Conservation (phyloP, 2,888 invertebrate species). For the Bugula neritina region DNA sequence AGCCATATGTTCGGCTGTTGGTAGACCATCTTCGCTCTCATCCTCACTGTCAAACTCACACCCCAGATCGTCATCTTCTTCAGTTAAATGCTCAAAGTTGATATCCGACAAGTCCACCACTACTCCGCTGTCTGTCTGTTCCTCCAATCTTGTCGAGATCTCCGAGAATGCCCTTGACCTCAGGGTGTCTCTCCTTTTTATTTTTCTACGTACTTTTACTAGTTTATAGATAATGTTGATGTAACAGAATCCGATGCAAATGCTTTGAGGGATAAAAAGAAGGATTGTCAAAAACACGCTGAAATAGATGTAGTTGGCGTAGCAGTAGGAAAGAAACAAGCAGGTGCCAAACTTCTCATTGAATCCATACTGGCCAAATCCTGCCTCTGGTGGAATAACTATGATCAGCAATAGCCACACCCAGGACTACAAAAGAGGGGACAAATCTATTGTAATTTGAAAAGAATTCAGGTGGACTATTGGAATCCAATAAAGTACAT, state of each 20-base stretch:
- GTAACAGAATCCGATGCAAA: not conserved
- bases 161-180: not conserved
- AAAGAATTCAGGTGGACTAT: too few relatives aligned
- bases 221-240: not conserved
- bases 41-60: not conserved
- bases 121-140: not conserved
- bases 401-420: not conserved
- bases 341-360: conserved; percentile 3
- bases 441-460: too few relatives aligned
- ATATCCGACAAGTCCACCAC: not conserved
- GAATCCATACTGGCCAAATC: conserved; percentile 16
- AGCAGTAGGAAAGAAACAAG: not conserved
- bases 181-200: not conserved
- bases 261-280: not conserved
- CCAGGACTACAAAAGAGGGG: not conserved
- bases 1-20: not conserved
- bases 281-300: not conserved
- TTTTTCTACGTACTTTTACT: not conserved
- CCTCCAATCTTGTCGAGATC: not conserved
- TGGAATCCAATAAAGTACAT: too few relatives aligned
- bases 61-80: not conserved
- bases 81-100: not conserved
- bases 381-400: conserved; percentile 6
- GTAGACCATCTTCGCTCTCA: not conserved
- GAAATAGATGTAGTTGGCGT: not conserved